Evolutionary conservation across 35 echinoderm and acorn worm genomes (phyloP).

Genomic region (Heliocidaris erythrogramma): DNA sequence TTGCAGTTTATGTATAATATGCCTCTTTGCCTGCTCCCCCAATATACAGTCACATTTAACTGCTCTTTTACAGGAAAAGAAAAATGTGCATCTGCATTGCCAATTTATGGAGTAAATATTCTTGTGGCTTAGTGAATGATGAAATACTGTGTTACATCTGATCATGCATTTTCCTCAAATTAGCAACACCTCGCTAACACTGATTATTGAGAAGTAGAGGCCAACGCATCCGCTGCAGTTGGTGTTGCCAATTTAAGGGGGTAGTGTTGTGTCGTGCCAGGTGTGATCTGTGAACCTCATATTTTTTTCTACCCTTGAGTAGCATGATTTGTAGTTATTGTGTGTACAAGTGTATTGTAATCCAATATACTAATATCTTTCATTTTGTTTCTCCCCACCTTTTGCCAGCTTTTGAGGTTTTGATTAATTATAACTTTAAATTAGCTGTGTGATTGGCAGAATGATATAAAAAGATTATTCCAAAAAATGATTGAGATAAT

Average conservation of each 20-base stretch:
- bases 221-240: neutral
- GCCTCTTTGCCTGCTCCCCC: too few species aligned
- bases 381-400: neutral
- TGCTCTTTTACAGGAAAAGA: too few species aligned
- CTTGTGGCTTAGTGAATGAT: neutral
- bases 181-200: neutral
- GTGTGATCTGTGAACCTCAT: neutral
- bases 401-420: neutral
- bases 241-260: slow-evolving; percentile 9
- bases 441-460: too few species aligned
- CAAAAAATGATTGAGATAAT: too few species aligned
- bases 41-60: too few species aligned
- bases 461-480: too few species aligned
- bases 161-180: neutral
- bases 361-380: neutral
- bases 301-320: neutral
- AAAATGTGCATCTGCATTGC: neutral
- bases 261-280: neutral
- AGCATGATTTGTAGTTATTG: neutral
- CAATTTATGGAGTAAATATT: neutral
- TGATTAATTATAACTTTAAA: neutral
- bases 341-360: neutral
- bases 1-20: too few species aligned
- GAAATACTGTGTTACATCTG: neutral
- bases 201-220: neutral